These are phyloP conservation scores for Halisarca cf. caerulea DNA, from an alignment of 37 sponge, comb jelly and placozoan genomes.

Conservation along the genomic window DNA sequence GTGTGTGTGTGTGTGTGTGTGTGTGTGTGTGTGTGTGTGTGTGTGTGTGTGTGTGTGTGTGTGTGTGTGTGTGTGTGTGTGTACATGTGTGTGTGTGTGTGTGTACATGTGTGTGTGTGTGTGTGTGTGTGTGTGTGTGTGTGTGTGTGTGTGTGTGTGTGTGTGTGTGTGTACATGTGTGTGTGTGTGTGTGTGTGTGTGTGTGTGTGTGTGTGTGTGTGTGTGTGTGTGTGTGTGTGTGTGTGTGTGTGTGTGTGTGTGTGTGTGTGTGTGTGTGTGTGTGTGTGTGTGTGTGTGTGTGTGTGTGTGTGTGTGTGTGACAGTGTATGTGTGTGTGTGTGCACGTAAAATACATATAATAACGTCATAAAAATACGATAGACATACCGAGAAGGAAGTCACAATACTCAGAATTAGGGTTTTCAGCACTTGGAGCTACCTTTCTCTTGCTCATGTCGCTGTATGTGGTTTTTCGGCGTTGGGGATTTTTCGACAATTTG, in stretches of 20 bases:
- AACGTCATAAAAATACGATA: neutral
- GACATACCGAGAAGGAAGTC: constrained; percentile 20
- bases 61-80: constrained; percentile 40
- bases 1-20: constrained; percentile 34
- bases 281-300: constrained; percentile 42
- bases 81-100: constrained; percentile 33
- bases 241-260: constrained; percentile 41
- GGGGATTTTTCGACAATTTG: too few relatives aligned
- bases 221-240: constrained; percentile 36
- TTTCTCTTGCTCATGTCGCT: constrained; percentile 22
- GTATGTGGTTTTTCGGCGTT: too few relatives aligned
- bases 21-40: constrained; percentile 48
- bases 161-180: constrained; percentile 38
- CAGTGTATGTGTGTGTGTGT: neutral
- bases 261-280: constrained; percentile 46
- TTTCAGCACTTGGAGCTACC: neutral
- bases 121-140: constrained; percentile 9
- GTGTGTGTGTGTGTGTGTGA: constrained; percentile 52
- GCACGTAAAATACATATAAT: neutral
- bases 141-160: constrained; percentile 27
- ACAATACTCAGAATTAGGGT: constrained; percentile 10
- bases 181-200: constrained; percentile 47
- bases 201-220: constrained; percentile 40
- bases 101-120: neutral
- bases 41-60: constrained; percentile 11